Evolutionary conservation across 1,140 invertebrate genomes (phyloP), one percentile per base, ranked within the genome.

Genomic region (Bombus breviceps): DNA sequence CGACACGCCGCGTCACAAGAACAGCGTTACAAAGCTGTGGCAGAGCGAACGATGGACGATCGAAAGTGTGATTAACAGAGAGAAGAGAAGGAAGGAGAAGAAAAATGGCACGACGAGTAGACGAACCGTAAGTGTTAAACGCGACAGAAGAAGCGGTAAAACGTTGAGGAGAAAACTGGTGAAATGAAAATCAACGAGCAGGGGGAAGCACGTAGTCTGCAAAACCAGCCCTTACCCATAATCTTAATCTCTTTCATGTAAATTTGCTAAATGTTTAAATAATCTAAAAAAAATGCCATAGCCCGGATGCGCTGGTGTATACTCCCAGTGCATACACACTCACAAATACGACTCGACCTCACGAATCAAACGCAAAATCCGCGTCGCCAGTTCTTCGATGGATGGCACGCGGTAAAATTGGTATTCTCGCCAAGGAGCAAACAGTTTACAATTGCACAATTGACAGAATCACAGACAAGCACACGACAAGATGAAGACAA

Each of bases 231-330:
- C 92, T 89, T 68, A 93, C 89, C 91, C 93, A 94, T 95, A 95
- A 95, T 95, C 93, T 95, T 95, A 95, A 95, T 95, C 94, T 95
- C 93, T 93, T 95, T 95, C 95, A 95, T 95, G 94, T 95, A 95
- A 95, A 95, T 95, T 94, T 94, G 94, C 94, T 95, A 95, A 95
- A 95, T 95, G 94, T 95, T 95, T 95, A 95, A 94, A 92, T 93
- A 95, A 95, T 95, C 93, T 94, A 95, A 95, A 95, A 89, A 89
- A 94, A 95, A 95, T 95, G 95, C 95, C 95, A 95, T 95, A 95
- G 95, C 95, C 95, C 95, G 95, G 95, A 95, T 95, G 95, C 94
- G 94, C 95, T 95, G 95, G 95, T 95, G 95, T 91, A 95, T 95
- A 95, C 95, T 95, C 95, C 95, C 95, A 95, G 95, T 93, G 95